Percentiles rank a stretch among this genome's conserved stretches.
Evolutionary conservation across 2,888 invertebrate genomes (phyloP).

Genomic region (Liopterus haemorrhoidalis): DNA sequence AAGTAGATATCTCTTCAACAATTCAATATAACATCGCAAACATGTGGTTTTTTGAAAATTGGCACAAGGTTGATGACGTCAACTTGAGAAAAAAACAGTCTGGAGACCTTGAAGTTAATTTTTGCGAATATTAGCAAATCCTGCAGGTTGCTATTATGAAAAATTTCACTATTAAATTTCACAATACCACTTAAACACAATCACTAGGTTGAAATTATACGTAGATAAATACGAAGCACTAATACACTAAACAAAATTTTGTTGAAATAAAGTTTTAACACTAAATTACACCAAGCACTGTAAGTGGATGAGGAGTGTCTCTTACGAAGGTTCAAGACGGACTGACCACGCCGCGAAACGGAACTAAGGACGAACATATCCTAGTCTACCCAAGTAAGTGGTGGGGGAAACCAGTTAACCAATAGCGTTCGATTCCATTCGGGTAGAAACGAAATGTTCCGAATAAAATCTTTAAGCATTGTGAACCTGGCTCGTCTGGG

Average conservation of each 20-base stretch:
- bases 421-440: constrained; percentile 33
- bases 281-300: background rate
- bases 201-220: too few species aligned
- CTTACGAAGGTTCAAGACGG: constrained; percentile 30
- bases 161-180: too few species aligned
- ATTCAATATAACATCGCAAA: constrained; percentile 34
- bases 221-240: too few species aligned
- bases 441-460: constrained; percentile 29
- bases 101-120: constrained; percentile 40
- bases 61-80: constrained; percentile 45
- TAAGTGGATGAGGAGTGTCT: too few species aligned
- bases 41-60: constrained; percentile 39
- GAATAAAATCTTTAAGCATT: constrained; percentile 35
- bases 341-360: constrained; percentile 39
- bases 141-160: constrained; percentile 17
- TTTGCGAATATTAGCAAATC: constrained; percentile 23
- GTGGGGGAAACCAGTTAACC: constrained; percentile 31
- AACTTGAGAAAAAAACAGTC: constrained; percentile 32
- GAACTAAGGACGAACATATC: constrained; percentile 34
- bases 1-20: constrained; percentile 17
- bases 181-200: too few species aligned
- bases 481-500: constrained; percentile 47
- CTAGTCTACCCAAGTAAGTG: constrained; percentile 33
- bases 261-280: too few species aligned
- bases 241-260: too few species aligned